A percentile compares a stretch with the other conserved stretches of the same genome.
Evolutionary conservation across 2,113 vertebrate species (phyloP).

Genomic region (Eira barbara): DNA sequence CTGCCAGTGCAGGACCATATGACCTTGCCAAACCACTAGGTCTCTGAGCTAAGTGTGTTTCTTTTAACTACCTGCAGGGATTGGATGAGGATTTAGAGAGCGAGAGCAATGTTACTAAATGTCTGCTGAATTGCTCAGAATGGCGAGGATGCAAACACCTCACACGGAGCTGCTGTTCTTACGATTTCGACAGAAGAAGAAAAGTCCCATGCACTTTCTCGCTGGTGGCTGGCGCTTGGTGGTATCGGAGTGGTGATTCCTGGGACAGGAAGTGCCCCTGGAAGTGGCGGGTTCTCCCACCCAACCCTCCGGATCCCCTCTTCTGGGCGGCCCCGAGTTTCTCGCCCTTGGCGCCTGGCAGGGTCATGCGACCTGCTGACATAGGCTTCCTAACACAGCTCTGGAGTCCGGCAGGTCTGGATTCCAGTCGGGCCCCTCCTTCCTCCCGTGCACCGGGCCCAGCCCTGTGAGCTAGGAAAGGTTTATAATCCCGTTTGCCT

Average conservation of each 20-base stretch:
- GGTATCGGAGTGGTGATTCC: neutral
- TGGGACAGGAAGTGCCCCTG: neutral
- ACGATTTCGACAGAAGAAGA: neutral
- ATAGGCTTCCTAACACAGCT: neutral
- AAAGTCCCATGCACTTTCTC: neutral
- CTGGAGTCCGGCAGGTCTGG: neutral
- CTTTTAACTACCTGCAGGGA: neutral
- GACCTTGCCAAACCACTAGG: neutral
- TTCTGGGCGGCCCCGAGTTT: fast-evolving
- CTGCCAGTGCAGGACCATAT: no score
- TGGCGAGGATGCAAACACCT: neutral
- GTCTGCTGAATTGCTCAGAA: neutral
- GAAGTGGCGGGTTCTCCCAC: neutral
- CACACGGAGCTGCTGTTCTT: neutral
- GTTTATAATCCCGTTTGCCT: fast-evolving
- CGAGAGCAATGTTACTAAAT: neutral
- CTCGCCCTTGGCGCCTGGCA: fast-evolving
- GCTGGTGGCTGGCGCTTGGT: neutral
- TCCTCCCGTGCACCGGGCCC: neutral
- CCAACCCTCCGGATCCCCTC: fast-evolving
- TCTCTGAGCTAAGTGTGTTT: neutral
- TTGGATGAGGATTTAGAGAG: neutral
- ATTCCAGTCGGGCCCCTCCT: neutral
- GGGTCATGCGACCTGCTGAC: fast-evolving
- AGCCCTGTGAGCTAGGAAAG: neutral